These are phyloP conservation scores for Subacronicta megacephala DNA, from an alignment of 2,888 invertebrate genomes.

Conservation along the genomic window DNA sequence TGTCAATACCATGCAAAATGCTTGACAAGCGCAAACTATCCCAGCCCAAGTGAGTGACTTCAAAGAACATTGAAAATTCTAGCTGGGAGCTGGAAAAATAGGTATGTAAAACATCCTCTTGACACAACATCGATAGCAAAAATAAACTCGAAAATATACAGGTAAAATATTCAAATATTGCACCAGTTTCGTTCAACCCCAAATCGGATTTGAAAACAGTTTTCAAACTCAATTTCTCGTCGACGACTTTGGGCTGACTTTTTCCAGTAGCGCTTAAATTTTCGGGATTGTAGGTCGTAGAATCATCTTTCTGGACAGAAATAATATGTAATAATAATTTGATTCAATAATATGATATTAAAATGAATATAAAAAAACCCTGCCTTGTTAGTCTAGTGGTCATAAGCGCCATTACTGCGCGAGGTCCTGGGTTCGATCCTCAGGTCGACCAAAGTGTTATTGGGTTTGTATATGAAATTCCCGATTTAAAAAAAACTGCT, in stretches of 20 bases:
- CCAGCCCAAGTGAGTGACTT: not conserved
- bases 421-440: too few species aligned
- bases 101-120: too few species aligned
- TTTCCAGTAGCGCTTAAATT: constrained; percentile 8
- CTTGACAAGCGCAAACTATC: not conserved
- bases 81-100: too few species aligned
- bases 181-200: constrained; percentile 15
- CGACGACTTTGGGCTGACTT: constrained; percentile 3
- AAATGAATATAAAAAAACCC: too few species aligned
- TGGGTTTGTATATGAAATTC: too few species aligned
- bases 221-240: constrained; percentile 32
- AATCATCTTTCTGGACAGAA: constrained; percentile 1
- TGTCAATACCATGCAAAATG: not conserved
- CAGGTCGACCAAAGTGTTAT: too few species aligned
- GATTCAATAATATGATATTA: too few species aligned
- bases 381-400: too few species aligned
- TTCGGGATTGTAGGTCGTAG: constrained; percentile 4
- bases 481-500: too few species aligned
- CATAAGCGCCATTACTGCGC: too few species aligned
- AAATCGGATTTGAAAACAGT: constrained; percentile 19
- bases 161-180: constrained; percentile 11
- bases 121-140: constrained; percentile 4
- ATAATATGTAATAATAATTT: too few species aligned
- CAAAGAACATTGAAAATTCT: too few species aligned
- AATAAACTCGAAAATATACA: not conserved